phyloP scores from a whole-genome alignment of 2,888 invertebrate species.

The Drosophila histrio region DNA sequence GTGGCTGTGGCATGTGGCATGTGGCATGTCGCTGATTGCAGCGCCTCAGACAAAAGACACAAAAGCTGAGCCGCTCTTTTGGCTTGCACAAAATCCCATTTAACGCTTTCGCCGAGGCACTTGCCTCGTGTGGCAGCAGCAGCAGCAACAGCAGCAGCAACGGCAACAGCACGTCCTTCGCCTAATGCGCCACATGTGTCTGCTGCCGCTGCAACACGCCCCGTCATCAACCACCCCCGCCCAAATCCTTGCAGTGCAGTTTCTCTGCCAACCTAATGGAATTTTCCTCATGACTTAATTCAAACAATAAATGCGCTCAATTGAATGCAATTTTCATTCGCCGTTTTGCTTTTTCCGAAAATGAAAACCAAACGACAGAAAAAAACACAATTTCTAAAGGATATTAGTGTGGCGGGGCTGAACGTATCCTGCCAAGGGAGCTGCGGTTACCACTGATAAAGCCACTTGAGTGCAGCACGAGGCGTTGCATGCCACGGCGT shows the following conservation, averaged over 20 bases:
- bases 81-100: constrained; percentile 70
- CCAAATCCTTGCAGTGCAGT: constrained; percentile 52
- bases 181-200: constrained; percentile 67
- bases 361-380: constrained; percentile 30
- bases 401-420: constrained; percentile 61
- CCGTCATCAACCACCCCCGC: constrained; percentile 23
- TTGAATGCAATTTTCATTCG: constrained; percentile 81
- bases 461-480: constrained; percentile 80
- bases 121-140: constrained; percentile 34
- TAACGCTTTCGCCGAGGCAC: constrained; percentile 54
- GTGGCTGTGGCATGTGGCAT: constrained; percentile 16
- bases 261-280: constrained; percentile 81
- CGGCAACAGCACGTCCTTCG: constrained; percentile 36
- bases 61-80: constrained; percentile 46
- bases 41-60: constrained; percentile 59
- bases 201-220: constrained; percentile 59
- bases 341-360: constrained; percentile 65
- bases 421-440: constrained; percentile 48
- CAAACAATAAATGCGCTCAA: constrained; percentile 84
- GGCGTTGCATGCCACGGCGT: constrained; percentile 26
- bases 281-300: constrained; percentile 84
- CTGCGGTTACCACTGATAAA: constrained; percentile 80
- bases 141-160: constrained; percentile 35
- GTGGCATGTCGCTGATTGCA: constrained; percentile 57
- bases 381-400: constrained; percentile 61